Percentiles rank a stretch among this genome's conserved stretches.
phyloP scores from a whole-genome alignment of 2,113 vertebrate species.

The Labrus mixtus region DNA sequence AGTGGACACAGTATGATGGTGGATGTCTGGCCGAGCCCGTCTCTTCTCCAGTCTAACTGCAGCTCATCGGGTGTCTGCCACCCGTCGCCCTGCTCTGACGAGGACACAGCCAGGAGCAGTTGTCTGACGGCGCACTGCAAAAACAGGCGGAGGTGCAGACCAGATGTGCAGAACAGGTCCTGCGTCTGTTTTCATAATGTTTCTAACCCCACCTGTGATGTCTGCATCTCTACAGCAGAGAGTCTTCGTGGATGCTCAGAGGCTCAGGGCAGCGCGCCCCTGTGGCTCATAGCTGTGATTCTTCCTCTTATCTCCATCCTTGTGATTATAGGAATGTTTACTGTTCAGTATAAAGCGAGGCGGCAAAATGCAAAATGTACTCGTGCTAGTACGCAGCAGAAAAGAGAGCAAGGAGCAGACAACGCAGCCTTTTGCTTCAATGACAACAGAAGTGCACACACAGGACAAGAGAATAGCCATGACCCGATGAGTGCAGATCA shows the following conservation, averaged over 20 bases:
- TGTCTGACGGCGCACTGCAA: slow-evolving; percentile 70
- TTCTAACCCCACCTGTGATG: slow-evolving; percentile 66
- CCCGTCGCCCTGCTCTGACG: slow-evolving; percentile 58
- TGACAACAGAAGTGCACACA: slow-evolving; percentile 13
- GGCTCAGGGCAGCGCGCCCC: slow-evolving; percentile 10
- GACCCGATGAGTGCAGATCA: slow-evolving; percentile 44
- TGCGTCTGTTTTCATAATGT: slow-evolving; percentile 77
- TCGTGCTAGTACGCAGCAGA: slow-evolving; percentile 12
- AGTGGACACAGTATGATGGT: slow-evolving; percentile 69
- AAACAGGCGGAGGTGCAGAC: slow-evolving; percentile 40
- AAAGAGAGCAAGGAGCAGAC: slow-evolving; percentile 60
- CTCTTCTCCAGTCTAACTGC: slow-evolving; percentile 71
- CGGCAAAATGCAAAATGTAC: slow-evolving; percentile 19
- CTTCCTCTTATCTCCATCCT: slow-evolving; percentile 62
- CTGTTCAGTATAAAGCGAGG: slow-evolving; percentile 47
- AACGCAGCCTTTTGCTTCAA: slow-evolving; percentile 67
- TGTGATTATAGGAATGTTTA: slow-evolving; percentile 47
- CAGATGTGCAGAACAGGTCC: slow-evolving; percentile 41
- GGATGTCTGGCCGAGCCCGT: slow-evolving; percentile 66
- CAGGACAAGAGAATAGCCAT: slow-evolving; percentile 29
- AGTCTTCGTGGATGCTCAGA: slow-evolving; percentile 55
- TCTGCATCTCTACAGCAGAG: slow-evolving; percentile 54
- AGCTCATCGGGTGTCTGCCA: slow-evolving; percentile 65
- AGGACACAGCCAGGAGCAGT: slow-evolving; percentile 7
- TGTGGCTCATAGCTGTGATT: slow-evolving; percentile 76